These are phyloP conservation scores for Porites lobata DNA, from an alignment of 92 coral and sea anemone genomes.

Conservation along the genomic window DNA sequence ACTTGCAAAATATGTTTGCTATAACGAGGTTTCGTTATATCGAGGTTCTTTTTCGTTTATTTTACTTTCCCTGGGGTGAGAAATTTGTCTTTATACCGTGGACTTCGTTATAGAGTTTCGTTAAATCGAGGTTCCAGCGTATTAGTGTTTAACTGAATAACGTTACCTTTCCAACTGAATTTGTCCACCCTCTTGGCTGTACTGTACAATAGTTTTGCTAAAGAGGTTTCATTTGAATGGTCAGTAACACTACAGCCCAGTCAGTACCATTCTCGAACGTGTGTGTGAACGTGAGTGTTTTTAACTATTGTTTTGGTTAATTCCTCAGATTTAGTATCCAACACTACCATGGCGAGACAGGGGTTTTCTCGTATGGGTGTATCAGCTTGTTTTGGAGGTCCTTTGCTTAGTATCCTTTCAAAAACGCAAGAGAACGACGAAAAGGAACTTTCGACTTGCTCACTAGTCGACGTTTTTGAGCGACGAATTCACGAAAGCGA, in stretches of 20 bases:
- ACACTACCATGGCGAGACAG: slow-evolving; percentile 92
- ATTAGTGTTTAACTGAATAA: too few relatives aligned
- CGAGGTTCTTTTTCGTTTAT: too few relatives aligned
- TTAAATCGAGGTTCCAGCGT: too few relatives aligned
- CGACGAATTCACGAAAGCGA: background rate
- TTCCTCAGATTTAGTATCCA: slow-evolving; percentile 83
- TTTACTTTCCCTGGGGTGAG: background rate
- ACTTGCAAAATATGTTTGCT: too few relatives aligned
- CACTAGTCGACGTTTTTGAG: background rate
- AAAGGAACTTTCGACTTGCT: background rate
- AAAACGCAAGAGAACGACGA: background rate
- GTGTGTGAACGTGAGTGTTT: background rate
- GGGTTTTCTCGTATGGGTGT: slow-evolving; percentile 97
- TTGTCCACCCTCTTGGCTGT: too few relatives aligned
- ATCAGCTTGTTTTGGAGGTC: slow-evolving; percentile 99
- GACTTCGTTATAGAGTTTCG: too few relatives aligned
- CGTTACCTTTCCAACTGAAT: too few relatives aligned
- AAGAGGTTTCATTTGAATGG: background rate
- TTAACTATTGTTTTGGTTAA: background rate
- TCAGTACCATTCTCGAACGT: too few relatives aligned
- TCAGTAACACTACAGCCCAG: too few relatives aligned
- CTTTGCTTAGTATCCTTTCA: slow-evolving; percentile 93
- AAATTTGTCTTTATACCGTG: background rate
- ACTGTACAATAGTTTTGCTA: too few relatives aligned
- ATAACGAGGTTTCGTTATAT: too few relatives aligned